phyloP scores from a whole-genome alignment of 2,888 invertebrate species.

The Torymus auratus region DNA sequence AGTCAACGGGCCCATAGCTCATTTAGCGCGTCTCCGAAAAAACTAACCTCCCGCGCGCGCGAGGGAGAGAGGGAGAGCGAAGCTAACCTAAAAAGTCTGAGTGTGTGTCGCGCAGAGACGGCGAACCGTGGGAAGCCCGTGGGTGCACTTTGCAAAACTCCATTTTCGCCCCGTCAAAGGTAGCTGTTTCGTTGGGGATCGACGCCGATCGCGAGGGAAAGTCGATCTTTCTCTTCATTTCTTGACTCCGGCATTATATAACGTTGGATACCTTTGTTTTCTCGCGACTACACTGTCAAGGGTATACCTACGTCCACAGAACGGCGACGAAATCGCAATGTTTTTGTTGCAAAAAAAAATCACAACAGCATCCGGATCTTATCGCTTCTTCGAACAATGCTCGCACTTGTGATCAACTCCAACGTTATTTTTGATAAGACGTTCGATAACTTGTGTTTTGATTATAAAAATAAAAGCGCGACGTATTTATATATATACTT shows the following conservation, averaged over 20 bases:
- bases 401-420: no score
- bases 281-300: conserved; percentile 40
- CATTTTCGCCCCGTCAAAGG: conserved; percentile 45
- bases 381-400: conserved; percentile 9
- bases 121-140: conserved; percentile 53
- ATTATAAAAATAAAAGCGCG: background rate
- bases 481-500: conserved; percentile 1
- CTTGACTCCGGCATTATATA: conserved; percentile 22
- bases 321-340: conserved; percentile 46
- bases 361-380: conserved; percentile 37
- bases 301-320: conserved; percentile 29
- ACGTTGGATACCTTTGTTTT: conserved; percentile 49
- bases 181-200: conserved; percentile 18
- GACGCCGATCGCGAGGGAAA: conserved; percentile 1
- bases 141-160: conserved; percentile 45
- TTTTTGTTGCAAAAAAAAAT: conserved; percentile 49
- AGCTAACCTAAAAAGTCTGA: conserved; percentile 71
- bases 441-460: background rate
- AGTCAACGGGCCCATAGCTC: conserved; percentile 1
- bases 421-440: background rate
- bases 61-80: conserved; percentile 59
- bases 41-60: conserved; percentile 66
- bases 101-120: background rate
- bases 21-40: conserved; percentile 44
- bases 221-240: conserved; percentile 8